Base-by-base conservation (phyloP, 1,140 invertebrate species). In the Plectrocnemia conspersa region DNA sequence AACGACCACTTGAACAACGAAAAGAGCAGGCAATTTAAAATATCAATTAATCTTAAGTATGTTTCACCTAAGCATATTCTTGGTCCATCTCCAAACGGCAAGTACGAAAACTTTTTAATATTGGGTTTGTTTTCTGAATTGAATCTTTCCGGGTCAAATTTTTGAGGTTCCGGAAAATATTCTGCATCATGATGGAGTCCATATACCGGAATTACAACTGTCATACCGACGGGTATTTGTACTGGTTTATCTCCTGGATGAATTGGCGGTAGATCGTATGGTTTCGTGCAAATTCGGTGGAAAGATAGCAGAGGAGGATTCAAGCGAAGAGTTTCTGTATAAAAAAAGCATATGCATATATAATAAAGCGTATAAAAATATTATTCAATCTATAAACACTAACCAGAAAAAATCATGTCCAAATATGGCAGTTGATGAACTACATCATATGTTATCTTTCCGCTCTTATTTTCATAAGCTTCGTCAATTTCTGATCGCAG, bases 131-230 rank as follows among this genome's bases (percentile, higher is more conserved):
- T 62, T 35, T 68, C 66, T 9, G 54, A 54, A 15, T 69, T 61
- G 62, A 84, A 85, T 46, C 80, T 65, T 40, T 83, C 79, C 0
- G 82, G 82, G 63, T 82, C 69, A 63, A 81, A 85, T 11, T 63
- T 65, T 10, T 79, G 71, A 1, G 82, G 81, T 49, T 83, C 68
- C 5, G 77, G 71, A 56, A 71, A 84, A 44, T 70, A 67, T 25
- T 71, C 61, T 1, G 69, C 63, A 54, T 81, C 73, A 15, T 44
- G 48, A 7, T 70, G 68, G 15, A 69, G 44, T 5, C 45, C 56
- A 19, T 52, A 56, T 1, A 61, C 38, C 1, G 68, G 64, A 32
- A 70, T 63, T 5, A 41, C 40, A 46, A 63, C 40, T 5, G 59
- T 58, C 5, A 63, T 67, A 0, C 66, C 70, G 6, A 16, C 21